Evolutionary conservation across 2,797 vertebrate genomes (phyloP).

Genomic region (Acanthopagrus latus): DNA sequence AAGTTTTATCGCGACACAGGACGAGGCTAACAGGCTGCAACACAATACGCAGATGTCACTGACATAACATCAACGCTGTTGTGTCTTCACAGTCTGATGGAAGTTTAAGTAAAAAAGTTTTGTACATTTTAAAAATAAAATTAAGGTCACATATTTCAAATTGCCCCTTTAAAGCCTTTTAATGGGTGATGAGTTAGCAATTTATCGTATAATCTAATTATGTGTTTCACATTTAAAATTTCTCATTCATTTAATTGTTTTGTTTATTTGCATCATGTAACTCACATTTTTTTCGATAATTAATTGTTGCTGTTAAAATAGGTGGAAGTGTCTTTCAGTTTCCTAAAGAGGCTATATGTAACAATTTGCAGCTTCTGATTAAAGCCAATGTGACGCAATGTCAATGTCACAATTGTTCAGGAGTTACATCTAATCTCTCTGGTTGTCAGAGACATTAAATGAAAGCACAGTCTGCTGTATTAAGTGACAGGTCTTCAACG

Average conservation of each 20-base stretch:
- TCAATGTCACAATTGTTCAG: neutral
- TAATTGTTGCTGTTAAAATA: too few species aligned
- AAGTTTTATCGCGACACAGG: too few species aligned
- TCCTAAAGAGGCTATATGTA: neutral
- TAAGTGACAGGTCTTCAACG: neutral
- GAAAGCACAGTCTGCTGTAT: neutral
- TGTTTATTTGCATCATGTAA: neutral
- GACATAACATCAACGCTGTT: too few species aligned
- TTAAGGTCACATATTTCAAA: too few species aligned
- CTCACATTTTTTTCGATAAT: neutral
- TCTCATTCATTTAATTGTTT: neutral
- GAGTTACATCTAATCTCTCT: neutral
- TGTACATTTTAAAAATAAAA: too few species aligned
- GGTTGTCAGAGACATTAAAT: neutral
- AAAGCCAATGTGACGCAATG: neutral
- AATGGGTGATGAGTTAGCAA: too few species aligned
- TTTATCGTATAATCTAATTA: neutral
- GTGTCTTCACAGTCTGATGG: too few species aligned
- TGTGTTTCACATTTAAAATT: neutral
- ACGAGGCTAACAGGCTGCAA: too few species aligned
- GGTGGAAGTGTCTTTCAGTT: neutral
- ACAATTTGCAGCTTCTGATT: too few species aligned
- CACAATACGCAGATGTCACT: too few species aligned
- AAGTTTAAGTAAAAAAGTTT: too few species aligned
- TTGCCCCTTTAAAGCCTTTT: neutral